Conservation (phyloP, 2,797 vertebrate genomes). For the Artibeus jamaicensis region DNA sequence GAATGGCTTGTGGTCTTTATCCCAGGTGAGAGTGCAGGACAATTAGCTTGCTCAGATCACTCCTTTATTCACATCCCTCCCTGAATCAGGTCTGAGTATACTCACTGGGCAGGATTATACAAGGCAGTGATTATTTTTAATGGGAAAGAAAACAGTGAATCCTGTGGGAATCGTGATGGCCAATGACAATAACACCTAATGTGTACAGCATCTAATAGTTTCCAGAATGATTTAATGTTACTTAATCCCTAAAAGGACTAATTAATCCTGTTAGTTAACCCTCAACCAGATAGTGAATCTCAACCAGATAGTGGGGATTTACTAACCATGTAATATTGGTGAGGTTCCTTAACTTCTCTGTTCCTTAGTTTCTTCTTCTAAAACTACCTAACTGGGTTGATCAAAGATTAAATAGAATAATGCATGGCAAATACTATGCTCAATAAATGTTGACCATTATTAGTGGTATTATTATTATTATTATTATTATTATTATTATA, state of each 20-base stretch:
- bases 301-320: background rate
- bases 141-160: background rate
- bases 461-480: background rate
- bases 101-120: background rate
- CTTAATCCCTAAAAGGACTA: background rate
- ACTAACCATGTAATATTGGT: background rate
- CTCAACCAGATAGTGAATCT: background rate
- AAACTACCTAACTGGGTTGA: background rate
- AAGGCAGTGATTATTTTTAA: background rate
- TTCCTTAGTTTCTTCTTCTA: background rate
- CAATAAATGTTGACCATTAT: background rate
- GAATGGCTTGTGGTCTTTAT: background rate
- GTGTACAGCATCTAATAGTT: background rate
- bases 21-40: background rate
- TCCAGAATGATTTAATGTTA: background rate
- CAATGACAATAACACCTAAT: background rate
- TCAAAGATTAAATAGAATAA: slow-evolving; percentile 1
- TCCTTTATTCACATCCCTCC: background rate
- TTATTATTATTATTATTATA: background rate
- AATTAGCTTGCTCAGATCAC: background rate
- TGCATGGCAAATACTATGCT: background rate
- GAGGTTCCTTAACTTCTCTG: background rate
- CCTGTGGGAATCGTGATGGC: background rate
- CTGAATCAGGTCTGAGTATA: background rate
- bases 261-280: background rate